These are phyloP conservation scores for Zaprionus tsacasi DNA, from an alignment of 1,140 invertebrate species.

Conservation along the genomic window DNA sequence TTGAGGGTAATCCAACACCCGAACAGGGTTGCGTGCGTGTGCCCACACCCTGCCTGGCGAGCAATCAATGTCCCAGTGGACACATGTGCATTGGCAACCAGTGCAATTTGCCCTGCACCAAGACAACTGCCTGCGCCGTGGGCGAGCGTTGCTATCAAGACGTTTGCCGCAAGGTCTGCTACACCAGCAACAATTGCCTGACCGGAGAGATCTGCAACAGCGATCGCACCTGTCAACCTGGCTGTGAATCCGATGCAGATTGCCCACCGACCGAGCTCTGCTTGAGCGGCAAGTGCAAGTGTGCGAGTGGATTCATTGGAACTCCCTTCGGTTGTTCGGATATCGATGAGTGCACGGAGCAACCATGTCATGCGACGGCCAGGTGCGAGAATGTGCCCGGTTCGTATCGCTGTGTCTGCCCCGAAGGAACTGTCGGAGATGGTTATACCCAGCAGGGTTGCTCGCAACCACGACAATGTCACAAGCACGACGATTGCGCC, in stretches of 20 bases:
- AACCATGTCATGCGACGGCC: slow-evolving; percentile 92
- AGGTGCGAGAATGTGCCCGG: slow-evolving; percentile 92
- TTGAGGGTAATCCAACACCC: slow-evolving; percentile 94
- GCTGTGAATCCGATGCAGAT: slow-evolving; percentile 92
- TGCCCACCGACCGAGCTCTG: slow-evolving; percentile 93
- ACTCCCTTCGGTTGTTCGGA: slow-evolving; percentile 90
- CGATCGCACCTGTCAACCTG: slow-evolving; percentile 91
- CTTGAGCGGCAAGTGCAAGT: slow-evolving; percentile 91
- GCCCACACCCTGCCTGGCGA: slow-evolving; percentile 87
- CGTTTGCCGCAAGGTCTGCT: slow-evolving; percentile 93
- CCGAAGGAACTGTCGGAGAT: slow-evolving; percentile 91
- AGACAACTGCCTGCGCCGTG: slow-evolving; percentile 89
- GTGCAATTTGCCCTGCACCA: slow-evolving; percentile 91
- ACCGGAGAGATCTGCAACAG: slow-evolving; percentile 93
- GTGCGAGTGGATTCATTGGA: slow-evolving; percentile 89
- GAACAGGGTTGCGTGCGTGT: slow-evolving; percentile 94
- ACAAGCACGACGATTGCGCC: slow-evolving; percentile 88
- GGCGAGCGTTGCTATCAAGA: slow-evolving; percentile 93
- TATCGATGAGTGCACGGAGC: slow-evolving; percentile 91
- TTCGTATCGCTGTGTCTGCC: slow-evolving; percentile 92
- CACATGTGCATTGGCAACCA: slow-evolving; percentile 90
- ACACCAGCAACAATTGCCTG: slow-evolving; percentile 94
- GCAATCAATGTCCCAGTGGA: slow-evolving; percentile 88
- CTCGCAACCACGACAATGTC: slow-evolving; percentile 89
- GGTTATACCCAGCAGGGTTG: slow-evolving; percentile 90